Evolutionary conservation across 2,888 invertebrate genomes (phyloP), one percentile per base, ranked within the genome.

Genomic region (Drosophila helvetica): DNA sequence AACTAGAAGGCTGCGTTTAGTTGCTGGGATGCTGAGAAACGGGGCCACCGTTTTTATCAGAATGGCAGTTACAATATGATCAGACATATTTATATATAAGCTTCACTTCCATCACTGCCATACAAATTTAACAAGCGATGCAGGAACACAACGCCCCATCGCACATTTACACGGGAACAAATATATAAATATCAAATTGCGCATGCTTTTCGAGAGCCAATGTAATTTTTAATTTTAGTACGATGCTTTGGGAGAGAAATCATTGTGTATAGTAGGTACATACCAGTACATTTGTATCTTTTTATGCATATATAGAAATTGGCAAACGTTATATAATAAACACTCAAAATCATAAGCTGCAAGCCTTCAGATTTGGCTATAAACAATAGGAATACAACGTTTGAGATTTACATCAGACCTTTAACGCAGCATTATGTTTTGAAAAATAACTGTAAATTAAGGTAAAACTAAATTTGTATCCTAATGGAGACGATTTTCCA

Each of bases 401-500:
- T 27, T 9, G 43, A n/a, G 27, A 18, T 12, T 17, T 2, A 10
- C 10, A 22, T 17, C 10, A 15, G 19, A 22, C 47, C 18, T 10
- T 3, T 47, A 56, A 56, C 30, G 27, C 27, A 67, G 18, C 6
- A 56, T 67, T 50, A 42, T 22, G 66, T 66, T 43, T 67, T 50
- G 18, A 18, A 15, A 66, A 43, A 5, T 54, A 18, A 3, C 27
- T 45, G 18, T 50, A 45, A 45, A 4, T 10, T 4, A 22, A 46
- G 17, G 60, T 43, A 46, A 9, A 38, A 15, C 1, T 10, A 27
- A 30, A 51, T 38, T 38, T 38, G 15, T 38, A n/a, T 27, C 17
- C 7, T 22, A 8, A 94, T 94, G 94, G 94, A 94, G 93, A 93
- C 93, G 86, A 93, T 95, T 85, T 93, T 94, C 91, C 94, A 95